Evolutionary conservation across 2,797 vertebrate genomes (phyloP), one percentile per base, ranked within the genome.

Genomic region (Darevskia nairensis): DNA sequence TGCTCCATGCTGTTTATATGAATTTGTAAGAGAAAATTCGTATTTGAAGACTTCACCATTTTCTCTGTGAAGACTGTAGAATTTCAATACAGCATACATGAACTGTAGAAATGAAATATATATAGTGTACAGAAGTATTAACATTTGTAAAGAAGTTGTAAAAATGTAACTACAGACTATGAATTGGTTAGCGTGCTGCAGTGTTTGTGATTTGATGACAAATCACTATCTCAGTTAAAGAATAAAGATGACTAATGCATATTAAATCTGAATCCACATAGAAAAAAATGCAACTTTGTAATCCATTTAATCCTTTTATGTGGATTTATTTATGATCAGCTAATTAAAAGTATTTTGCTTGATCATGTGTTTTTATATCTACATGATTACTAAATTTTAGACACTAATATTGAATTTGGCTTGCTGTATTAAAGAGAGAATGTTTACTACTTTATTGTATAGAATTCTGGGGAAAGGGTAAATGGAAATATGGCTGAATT

Each of bases 301-400:
- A 97, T 95, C 96, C 97, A 98, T 97, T 97, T 97, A 94, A 97
- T 98, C 96, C 98, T 86, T 98, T 98, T 98, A 98, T 97, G 97
- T 98, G 97, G 96, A 97, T 98, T 99, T 98, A 99, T 99, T 99
- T 99, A 99, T 98, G 98, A 98, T 96, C 96, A 97, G 97, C 98
- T 98, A 98, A 98, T 97, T 98, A 98, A 99, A 99, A 97, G 96
- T 96, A 97, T 96, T 97, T 98, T 97, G 96, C 97, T 97, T 97
- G 96, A 96, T 94, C 74, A 76, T 91, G 88, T 95, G 90, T 89
- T 89, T 88, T 92, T 93, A 94, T 95, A 94, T 95, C 92, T 94
- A 91, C 95, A 91, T 84, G 95, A 94, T 46, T 86, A 82, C 86
- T 89, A 88, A 80, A 0, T 89, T 93, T 94, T 94, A 93, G 86